Percentiles rank a stretch among this genome's conserved stretches.
Evolutionary conservation across 2,888 invertebrate species (phyloP).

Genomic region (Hypsopygia costalis): DNA sequence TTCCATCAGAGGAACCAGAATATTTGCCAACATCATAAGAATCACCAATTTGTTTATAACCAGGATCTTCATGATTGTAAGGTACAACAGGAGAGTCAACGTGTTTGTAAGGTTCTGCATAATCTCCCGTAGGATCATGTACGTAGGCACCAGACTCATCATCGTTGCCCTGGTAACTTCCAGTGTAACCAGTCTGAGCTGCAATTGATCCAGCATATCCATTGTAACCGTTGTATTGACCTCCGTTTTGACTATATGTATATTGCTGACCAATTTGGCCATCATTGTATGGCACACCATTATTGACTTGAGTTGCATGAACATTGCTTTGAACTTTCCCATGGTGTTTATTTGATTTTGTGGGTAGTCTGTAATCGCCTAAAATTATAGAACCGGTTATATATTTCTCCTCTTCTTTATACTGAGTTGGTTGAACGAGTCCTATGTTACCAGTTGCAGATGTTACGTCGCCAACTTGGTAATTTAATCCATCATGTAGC

Average conservation of each 20-base stretch:
- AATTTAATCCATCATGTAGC: slow-evolving; percentile 26
- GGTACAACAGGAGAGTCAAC: slow-evolving; percentile 52
- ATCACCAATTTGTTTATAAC: slow-evolving; percentile 47
- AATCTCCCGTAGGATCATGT: slow-evolving; percentile 69
- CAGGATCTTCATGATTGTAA: slow-evolving; percentile 50
- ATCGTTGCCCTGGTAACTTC: slow-evolving; percentile 37
- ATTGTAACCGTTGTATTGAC: slow-evolving; percentile 20
- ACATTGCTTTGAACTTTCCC: slow-evolving; percentile 22
- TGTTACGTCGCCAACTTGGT: slow-evolving; percentile 29
- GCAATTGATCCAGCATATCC: slow-evolving; percentile 12
- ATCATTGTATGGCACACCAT: slow-evolving; percentile 12
- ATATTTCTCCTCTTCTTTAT: slow-evolving; percentile 47
- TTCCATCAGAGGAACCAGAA: slow-evolving; percentile 33
- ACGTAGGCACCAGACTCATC: slow-evolving; percentile 62
- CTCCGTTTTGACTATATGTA: slow-evolving; percentile 12
- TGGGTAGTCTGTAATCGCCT: slow-evolving; percentile 65
- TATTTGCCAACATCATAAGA: slow-evolving; percentile 46
- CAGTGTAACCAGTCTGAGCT: slow-evolving; percentile 4
- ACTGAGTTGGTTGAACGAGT: slow-evolving; percentile 54
- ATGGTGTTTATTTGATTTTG: slow-evolving; percentile 30
- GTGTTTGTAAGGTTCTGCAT: slow-evolving; percentile 65
- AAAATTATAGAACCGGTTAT: slow-evolving; percentile 65
- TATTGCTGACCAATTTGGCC: slow-evolving; percentile 10
- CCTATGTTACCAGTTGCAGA: slow-evolving; percentile 34
- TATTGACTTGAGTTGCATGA: slow-evolving; percentile 13